Evolutionary conservation across 2,113 vertebrate genomes (phyloP).

Genomic region (Pseudois nayaur): DNA sequence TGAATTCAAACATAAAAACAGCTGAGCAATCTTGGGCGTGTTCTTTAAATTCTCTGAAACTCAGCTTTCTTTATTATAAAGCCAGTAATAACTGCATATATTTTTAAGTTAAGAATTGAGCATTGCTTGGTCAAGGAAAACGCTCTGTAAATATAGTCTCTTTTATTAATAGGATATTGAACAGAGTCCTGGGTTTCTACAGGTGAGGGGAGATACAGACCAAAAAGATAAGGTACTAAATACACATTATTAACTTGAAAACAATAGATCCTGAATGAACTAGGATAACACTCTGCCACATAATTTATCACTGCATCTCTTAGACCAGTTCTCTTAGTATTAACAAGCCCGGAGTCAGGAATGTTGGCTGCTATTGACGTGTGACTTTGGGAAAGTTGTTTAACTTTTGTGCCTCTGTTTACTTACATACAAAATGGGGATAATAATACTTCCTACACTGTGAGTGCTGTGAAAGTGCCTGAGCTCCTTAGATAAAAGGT

Average conservation of each 20-base stretch:
- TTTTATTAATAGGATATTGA: neutral
- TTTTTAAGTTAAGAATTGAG: neutral
- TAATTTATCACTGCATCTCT: constrained; percentile 11
- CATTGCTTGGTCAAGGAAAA: neutral
- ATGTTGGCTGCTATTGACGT: neutral
- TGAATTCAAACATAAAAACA: neutral
- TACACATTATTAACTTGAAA: neutral
- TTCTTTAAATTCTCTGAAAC: constrained; percentile 11
- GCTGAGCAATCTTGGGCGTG: neutral
- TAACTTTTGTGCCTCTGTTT: constrained; percentile 59
- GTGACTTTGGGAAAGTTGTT: constrained; percentile 49
- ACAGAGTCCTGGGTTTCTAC: neutral
- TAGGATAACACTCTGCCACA: neutral
- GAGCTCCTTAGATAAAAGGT: constrained; percentile 62
- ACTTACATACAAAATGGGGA: constrained; percentile 62
- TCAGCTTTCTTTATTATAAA: constrained; percentile 20
- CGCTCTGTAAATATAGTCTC: neutral
- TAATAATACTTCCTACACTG: constrained; percentile 62
- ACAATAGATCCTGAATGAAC: neutral
- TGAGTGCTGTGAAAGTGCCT: constrained; percentile 48
- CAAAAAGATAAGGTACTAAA: neutral
- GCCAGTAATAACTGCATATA: neutral
- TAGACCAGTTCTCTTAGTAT: constrained; percentile 14
- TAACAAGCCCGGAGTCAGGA: constrained; percentile 43
- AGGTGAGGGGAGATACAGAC: neutral